These are phyloP conservation scores for Malacoraja senta DNA, from an alignment of 2,797 vertebrate species.

Conservation along the genomic window DNA sequence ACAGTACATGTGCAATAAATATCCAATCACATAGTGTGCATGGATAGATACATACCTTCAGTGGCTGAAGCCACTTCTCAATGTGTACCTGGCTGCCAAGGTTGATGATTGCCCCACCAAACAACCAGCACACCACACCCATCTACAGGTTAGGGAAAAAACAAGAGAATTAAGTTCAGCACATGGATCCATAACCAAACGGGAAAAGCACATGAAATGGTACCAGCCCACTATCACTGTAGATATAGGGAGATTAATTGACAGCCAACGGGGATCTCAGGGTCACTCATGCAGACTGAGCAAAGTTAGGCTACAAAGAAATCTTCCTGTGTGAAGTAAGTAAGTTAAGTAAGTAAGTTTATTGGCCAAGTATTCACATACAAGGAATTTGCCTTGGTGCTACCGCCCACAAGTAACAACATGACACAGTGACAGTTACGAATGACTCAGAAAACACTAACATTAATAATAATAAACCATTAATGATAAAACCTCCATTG, in stretches of 20 bases:
- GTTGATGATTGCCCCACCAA: constrained; percentile 54
- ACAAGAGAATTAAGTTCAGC: not conserved
- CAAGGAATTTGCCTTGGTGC: too few relatives aligned
- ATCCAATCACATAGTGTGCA: not conserved
- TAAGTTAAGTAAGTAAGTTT: too few relatives aligned
- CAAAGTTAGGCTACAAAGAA: too few relatives aligned
- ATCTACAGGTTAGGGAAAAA: constrained; percentile 49
- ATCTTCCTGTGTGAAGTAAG: too few relatives aligned
- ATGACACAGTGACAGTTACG: too few relatives aligned
- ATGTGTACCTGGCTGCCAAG: constrained; percentile 53
- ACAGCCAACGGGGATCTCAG: too few relatives aligned
- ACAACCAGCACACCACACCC: constrained; percentile 56
- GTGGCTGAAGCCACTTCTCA: constrained; percentile 51
- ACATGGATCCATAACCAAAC: not conserved
- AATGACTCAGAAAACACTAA: too few relatives aligned
- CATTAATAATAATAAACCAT: too few relatives aligned
- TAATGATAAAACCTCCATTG: too few relatives aligned
- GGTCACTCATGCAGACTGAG: too few relatives aligned
- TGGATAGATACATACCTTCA: constrained; percentile 48
- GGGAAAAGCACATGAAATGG: not conserved
- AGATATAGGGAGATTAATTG: not conserved
- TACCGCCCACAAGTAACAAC: too few relatives aligned
- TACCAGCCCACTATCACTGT: not conserved
- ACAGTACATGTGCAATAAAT: not conserved
- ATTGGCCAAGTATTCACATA: too few relatives aligned